These are phyloP conservation scores for Macropodus opercularis DNA, from an alignment of 2,797 vertebrate species.

Conservation along the genomic window DNA sequence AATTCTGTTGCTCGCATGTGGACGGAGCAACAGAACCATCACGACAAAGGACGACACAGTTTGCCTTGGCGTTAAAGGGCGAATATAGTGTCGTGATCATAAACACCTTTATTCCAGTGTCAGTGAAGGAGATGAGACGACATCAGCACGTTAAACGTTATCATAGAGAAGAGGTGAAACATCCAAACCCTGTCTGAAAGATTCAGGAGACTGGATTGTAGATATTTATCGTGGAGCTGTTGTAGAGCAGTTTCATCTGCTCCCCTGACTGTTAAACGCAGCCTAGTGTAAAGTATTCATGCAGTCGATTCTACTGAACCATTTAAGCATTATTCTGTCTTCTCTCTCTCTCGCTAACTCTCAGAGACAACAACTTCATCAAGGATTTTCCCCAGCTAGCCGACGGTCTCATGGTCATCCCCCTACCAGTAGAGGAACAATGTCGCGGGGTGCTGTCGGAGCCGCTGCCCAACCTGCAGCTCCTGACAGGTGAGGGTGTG, in stretches of 20 bases:
- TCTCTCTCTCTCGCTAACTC: constrained; percentile 8
- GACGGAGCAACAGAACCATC: background rate
- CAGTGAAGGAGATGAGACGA: background rate
- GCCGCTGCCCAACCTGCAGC: constrained; percentile 91
- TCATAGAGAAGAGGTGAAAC: constrained; percentile 14
- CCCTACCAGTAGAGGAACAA: constrained; percentile 95
- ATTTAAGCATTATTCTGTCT: no score
- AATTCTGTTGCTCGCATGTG: background rate
- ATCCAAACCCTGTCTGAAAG: constrained; percentile 46
- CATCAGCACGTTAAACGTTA: constrained; percentile 8
- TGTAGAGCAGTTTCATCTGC: constrained; percentile 20
- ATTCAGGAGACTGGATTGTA: constrained; percentile 41
- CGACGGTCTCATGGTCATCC: constrained; percentile 95
- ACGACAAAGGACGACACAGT: background rate
- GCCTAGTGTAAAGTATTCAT: constrained; percentile 2
- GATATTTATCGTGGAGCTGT: constrained; percentile 19
- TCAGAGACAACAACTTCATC: constrained; percentile 98
- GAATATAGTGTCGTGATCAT: background rate
- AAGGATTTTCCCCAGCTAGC: constrained; percentile 98
- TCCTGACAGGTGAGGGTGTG: constrained; percentile 87
- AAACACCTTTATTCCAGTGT: background rate
- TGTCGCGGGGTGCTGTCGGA: constrained; percentile 95
- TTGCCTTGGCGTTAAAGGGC: background rate
- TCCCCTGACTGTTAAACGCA: constrained; percentile 14
- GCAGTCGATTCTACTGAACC: background rate